Percentiles rank a stretch among this genome's conserved stretches.
Conservation (phyloP, 2,113 vertebrate species). For the Mormoops blainvillei region DNA sequence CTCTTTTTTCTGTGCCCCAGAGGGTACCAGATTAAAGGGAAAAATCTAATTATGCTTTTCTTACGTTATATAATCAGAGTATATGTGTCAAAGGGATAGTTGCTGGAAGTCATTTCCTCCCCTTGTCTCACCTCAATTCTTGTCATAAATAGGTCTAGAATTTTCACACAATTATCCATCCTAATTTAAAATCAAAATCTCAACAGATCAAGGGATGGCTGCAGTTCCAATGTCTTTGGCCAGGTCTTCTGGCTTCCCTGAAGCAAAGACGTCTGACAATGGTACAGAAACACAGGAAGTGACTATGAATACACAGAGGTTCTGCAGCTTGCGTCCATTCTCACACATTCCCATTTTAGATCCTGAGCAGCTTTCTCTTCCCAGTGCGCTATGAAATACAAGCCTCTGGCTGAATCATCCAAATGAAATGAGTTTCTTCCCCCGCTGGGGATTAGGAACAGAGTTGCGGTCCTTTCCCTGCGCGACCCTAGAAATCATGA, state of each 20-base stretch:
- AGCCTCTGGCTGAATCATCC: not conserved
- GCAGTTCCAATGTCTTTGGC: not conserved
- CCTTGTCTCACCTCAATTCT: not conserved
- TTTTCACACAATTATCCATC: not conserved
- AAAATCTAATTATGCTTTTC: not conserved
- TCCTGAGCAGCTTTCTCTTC: not conserved
- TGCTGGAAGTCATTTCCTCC: not conserved
- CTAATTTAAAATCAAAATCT: not conserved
- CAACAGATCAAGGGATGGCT: not conserved
- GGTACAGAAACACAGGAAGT: not conserved
- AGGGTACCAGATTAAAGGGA: not conserved
- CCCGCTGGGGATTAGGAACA: not conserved
- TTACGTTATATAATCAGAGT: conserved; percentile 20
- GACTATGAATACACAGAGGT: not conserved
- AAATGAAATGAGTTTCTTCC: not conserved
- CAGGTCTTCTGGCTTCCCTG: not conserved
- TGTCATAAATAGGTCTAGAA: conserved; percentile 21
- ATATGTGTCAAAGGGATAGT: not conserved
- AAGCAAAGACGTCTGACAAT: not conserved
- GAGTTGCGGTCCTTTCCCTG: not conserved
- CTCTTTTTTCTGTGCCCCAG: not conserved
- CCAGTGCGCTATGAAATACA: not conserved
- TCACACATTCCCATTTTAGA: conserved; percentile 9
- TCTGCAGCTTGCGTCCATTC: conserved; percentile 6
- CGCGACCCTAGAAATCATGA: not conserved